Evolutionary conservation across 2,113 vertebrate species (phyloP).

Genomic region (Scomber colias): DNA sequence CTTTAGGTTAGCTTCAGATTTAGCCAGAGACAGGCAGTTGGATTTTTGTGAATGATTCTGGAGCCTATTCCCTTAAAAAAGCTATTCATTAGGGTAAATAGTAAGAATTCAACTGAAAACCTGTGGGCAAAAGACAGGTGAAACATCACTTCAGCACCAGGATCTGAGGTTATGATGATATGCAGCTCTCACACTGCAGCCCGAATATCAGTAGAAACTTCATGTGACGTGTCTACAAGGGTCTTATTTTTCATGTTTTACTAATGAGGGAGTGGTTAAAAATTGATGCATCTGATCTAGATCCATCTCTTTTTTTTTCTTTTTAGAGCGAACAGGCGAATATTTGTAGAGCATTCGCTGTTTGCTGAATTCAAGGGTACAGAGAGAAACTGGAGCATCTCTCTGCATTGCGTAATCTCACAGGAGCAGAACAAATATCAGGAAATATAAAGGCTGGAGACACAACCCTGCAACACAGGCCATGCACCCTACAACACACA

Average conservation of each 20-base stretch:
- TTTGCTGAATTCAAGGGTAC: slow-evolving; percentile 46
- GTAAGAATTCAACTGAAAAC: not conserved
- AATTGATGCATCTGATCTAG: slow-evolving; percentile 61
- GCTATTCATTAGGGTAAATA: too few relatives aligned
- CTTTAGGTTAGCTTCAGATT: too few relatives aligned
- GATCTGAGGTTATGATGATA: not conserved
- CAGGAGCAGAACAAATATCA: slow-evolving; percentile 56
- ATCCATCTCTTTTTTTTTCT: slow-evolving; percentile 52
- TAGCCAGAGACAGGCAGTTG: too few relatives aligned
- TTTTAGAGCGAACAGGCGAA: not conserved
- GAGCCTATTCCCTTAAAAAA: not conserved
- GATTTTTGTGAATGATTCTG: too few relatives aligned
- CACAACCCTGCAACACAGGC: slow-evolving; percentile 4
- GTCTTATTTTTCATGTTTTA: slow-evolving; percentile 63
- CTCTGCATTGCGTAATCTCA: slow-evolving; percentile 54
- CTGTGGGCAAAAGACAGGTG: not conserved
- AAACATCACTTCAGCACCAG: not conserved
- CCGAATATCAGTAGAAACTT: slow-evolving; percentile 20
- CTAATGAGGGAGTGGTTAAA: slow-evolving; percentile 63
- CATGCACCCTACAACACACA: not conserved
- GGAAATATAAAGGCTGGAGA: slow-evolving; percentile 32
- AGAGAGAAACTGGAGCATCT: slow-evolving; percentile 54
- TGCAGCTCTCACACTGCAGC: not conserved
- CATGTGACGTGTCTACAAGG: slow-evolving; percentile 25
- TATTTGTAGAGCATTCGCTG: slow-evolving; percentile 27